phyloP scores from a whole-genome alignment of 2,888 invertebrate species.

The Peribatodes rhomboidaria region DNA sequence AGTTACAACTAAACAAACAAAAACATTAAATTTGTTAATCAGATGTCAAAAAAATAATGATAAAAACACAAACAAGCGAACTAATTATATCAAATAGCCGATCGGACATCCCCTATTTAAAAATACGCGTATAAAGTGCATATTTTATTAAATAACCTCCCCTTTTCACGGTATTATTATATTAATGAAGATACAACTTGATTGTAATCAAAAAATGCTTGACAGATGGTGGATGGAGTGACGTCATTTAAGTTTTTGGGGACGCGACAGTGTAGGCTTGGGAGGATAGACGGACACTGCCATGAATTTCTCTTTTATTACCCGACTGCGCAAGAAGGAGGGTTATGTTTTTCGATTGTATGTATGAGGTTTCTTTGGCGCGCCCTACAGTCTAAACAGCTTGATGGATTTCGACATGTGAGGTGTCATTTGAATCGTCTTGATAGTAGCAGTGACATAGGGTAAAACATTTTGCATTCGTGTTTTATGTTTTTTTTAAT shows the following conservation, averaged over 20 bases:
- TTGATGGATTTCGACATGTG: too few relatives aligned
- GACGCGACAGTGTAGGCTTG: not conserved
- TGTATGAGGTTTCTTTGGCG: too few relatives aligned
- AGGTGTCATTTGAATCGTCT: too few relatives aligned
- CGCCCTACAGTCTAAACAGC: too few relatives aligned
- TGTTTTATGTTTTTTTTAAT: too few relatives aligned
- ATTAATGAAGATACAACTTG: slow-evolving; percentile 6
- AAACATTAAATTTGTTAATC: not conserved
- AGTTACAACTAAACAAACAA: not conserved
- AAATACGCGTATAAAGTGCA: slow-evolving; percentile 1
- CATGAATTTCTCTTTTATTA: too few relatives aligned
- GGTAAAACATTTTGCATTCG: too few relatives aligned
- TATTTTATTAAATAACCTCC: slow-evolving; percentile 11
- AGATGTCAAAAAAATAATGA: not conserved
- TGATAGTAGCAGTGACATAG: too few relatives aligned
- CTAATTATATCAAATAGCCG: slow-evolving; percentile 17
- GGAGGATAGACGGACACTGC: too few relatives aligned
- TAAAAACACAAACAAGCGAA: slow-evolving; percentile 13
- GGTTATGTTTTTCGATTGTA: too few relatives aligned
- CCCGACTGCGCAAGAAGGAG: too few relatives aligned
- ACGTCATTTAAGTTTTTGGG: slow-evolving; percentile 3
- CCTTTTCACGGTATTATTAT: slow-evolving; percentile 11
- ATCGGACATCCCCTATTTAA: slow-evolving; percentile 14
- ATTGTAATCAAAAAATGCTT: slow-evolving; percentile 4
- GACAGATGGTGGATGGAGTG: slow-evolving; percentile 9